Evolutionary conservation across 35 echinoderm and acorn worm species (phyloP).

Genomic region (Chiridota heheva): DNA sequence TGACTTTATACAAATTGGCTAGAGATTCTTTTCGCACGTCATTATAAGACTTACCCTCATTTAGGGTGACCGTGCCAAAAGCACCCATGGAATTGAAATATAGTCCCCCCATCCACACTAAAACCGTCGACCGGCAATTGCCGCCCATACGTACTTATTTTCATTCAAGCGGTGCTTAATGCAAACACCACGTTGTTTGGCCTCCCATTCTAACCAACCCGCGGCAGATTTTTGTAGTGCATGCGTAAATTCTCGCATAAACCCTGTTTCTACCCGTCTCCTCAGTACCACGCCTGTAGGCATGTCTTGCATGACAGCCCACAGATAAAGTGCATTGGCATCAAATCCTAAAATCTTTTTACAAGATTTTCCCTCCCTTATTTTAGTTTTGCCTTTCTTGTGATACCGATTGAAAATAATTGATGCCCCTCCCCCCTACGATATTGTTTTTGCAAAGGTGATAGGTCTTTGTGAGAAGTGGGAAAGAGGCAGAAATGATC

Average conservation of each 20-base stretch:
- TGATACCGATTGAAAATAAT: conserved; percentile 31
- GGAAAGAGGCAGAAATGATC: conserved; percentile 3
- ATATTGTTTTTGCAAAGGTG: conserved; percentile 12
- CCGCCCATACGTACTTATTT: too few species aligned
- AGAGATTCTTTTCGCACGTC: too few species aligned
- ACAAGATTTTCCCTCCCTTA: conserved; percentile 37
- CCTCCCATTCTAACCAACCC: conserved; percentile 47
- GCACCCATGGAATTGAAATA: too few species aligned
- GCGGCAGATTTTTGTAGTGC: neutral
- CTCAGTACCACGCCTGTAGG: conserved; percentile 13
- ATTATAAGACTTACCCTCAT: too few species aligned
- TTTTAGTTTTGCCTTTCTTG: conserved; percentile 1
- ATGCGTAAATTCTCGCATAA: conserved; percentile 20
- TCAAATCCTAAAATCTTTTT: conserved; percentile 44
- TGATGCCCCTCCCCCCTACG: conserved; percentile 38
- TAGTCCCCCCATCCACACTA: too few species aligned
- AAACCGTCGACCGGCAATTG: too few species aligned
- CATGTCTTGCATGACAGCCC: conserved; percentile 48
- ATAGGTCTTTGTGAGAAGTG: conserved; percentile 11
- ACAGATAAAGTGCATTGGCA: conserved; percentile 50
- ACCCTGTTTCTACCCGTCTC: conserved; percentile 9
- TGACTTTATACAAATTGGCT: too few species aligned
- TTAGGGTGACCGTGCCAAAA: too few species aligned
- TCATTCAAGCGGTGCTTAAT: conserved; percentile 37
- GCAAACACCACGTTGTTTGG: neutral